Base-by-base conservation (phyloP, 2,888 invertebrate species). In the Troides aeacus region DNA sequence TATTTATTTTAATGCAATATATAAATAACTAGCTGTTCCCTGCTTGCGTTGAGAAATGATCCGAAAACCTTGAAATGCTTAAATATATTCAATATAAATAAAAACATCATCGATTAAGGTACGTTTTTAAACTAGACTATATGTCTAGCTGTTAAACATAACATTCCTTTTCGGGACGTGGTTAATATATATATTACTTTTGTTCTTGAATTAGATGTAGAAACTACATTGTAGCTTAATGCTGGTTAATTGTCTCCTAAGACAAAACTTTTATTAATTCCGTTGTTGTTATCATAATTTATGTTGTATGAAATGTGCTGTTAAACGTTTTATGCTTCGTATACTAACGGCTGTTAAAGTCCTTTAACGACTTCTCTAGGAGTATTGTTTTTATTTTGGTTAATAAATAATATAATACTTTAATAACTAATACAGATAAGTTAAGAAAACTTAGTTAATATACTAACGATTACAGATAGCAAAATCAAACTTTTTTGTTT, bases 221-320 rank as follows among this genome's bases (percentile, higher is more conserved):
- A 17, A 12, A 18, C 50, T 18, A 15, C 50, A 50, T 1, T 15
- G 50, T 17, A 50, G 17, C 50, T 17, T 50, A 39, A 39, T 10
- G 39, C 10, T 39, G 10, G 10, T 15, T 30, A 30, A 30, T 18
- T 50, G 57, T 18, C 57, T n/a, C n/a, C 4, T n/a, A 2, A 57
- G 57, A 21, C 57, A 21, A 21, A 21, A 57, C 6, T 21, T n/a
- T 56, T 56, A 56, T 56, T 56, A 17, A 56, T 56, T 56, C 2
- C 57, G 7, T 57, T 57, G 57, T 21, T 30, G 30, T 3, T 30
- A 59, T 36, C 36, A 59, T 59, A 59, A 59, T 59, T 59, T 30
- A 59, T 30, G 30, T 59, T 30, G 24, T 59, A 30, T 59, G 59
- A 59, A 59, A 59, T 59, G 59, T 59, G 18, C 59, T 5, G 21